Evolutionary conservation across 2,113 vertebrate species (phyloP).

Genomic region (Mus pahari): DNA sequence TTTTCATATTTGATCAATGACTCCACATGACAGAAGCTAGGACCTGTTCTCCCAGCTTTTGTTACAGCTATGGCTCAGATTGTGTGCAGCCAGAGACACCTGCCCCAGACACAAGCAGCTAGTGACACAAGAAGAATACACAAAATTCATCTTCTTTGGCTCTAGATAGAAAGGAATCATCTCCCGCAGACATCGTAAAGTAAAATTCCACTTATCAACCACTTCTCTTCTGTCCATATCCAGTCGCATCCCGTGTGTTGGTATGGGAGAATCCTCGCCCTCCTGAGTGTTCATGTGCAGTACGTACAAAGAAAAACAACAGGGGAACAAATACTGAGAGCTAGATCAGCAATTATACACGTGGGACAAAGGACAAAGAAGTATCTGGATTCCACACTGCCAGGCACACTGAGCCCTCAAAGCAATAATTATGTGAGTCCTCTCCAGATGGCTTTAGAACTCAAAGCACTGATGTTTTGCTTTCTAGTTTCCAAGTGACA

Average conservation of each 20-base stretch:
- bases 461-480: neutral
- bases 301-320: neutral
- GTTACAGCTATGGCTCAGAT: neutral
- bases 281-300: neutral
- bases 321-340: conserved; percentile 26
- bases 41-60: neutral
- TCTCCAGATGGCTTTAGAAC: conserved; percentile 65
- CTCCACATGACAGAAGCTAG: neutral
- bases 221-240: neutral
- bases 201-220: neutral
- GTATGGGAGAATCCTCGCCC: neutral
- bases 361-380: conserved; percentile 50
- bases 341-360: conserved; percentile 21
- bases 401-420: conserved; percentile 23
- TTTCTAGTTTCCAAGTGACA: conserved; percentile 16
- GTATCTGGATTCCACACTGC: conserved; percentile 58
- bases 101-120: neutral
- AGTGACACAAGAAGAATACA: neutral
- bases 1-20: neutral
- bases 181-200: neutral
- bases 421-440: conserved; percentile 61
- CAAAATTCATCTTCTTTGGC: neutral
- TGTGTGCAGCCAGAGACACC: neutral
- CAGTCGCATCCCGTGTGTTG: neutral
- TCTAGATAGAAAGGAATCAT: neutral